A percentile compares a stretch with the other conserved stretches of the same genome.
Conservation (phyloP, 2,888 invertebrate genomes). For the Lepetodrilus schrolli region DNA sequence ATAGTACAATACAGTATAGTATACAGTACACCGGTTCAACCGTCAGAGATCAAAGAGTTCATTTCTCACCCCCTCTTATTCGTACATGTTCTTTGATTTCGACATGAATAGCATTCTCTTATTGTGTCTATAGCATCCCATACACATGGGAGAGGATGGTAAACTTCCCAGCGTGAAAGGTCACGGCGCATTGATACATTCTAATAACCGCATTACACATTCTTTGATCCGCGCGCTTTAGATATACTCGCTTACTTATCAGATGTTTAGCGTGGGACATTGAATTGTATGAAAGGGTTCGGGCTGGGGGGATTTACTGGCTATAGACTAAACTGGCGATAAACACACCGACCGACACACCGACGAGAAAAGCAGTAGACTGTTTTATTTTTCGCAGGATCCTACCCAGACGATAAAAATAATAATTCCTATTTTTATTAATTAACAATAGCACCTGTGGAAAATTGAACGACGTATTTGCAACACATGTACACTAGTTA, state of each 20-base stretch:
- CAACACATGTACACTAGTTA: too few species aligned
- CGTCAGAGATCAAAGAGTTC: neutral
- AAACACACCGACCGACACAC: too few species aligned
- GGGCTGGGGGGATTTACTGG: too few species aligned
- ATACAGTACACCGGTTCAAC: neutral
- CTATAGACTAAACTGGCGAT: too few species aligned
- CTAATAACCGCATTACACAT: constrained; percentile 7
- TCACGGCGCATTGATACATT: constrained; percentile 4
- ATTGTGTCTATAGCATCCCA: neutral
- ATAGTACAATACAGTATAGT: too few species aligned
- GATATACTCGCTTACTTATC: neutral
- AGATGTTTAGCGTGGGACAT: neutral
- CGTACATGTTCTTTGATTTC: neutral
- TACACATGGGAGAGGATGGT: neutral
- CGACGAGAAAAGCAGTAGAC: too few species aligned
- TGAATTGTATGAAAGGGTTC: too few species aligned
- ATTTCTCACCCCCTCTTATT: neutral
- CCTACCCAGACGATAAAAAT: too few species aligned
- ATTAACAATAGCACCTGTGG: too few species aligned
- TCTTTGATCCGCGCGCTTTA: constrained; percentile 5
- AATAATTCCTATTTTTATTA: too few species aligned
- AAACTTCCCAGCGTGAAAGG: neutral
- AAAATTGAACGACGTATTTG: too few species aligned
- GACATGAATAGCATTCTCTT: neutral
- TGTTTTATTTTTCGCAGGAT: too few species aligned